Percentiles rank a stretch among this genome's conserved stretches.
phyloP scores from a whole-genome alignment of 1,140 invertebrate species.

The Drosophila kohkoa region DNA sequence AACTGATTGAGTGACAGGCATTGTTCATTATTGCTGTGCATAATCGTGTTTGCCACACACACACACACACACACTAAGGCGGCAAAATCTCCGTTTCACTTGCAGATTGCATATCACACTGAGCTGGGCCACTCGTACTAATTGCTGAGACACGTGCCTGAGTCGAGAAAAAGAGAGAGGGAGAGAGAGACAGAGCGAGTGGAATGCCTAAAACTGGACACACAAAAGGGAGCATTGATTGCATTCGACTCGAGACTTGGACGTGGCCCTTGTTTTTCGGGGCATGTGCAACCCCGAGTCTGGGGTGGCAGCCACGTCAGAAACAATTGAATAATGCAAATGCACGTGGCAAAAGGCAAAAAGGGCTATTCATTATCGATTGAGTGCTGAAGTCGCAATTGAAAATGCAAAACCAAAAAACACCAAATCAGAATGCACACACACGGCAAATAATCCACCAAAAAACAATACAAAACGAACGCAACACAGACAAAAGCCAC shows the following conservation, averaged over 20 bases:
- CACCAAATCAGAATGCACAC: constrained; percentile 35
- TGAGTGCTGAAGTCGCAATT: constrained; percentile 51
- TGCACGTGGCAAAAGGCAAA: constrained; percentile 28
- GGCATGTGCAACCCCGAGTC: constrained; percentile 22
- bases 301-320: constrained; percentile 25
- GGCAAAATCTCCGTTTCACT: constrained; percentile 15
- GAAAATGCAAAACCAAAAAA: constrained; percentile 55
- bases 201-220: constrained; percentile 1
- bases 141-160: constrained; percentile 45
- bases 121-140: constrained; percentile 7
- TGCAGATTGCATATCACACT: constrained; percentile 21
- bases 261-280: not conserved
- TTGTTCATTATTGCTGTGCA: constrained; percentile 9
- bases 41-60: not conserved
- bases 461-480: not conserved
- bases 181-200: not conserved
- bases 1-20: not conserved
- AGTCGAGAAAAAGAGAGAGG: not conserved
- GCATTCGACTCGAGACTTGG: constrained; percentile 10
- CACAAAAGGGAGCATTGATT: constrained; percentile 19
- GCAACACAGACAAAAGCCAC: constrained; percentile 7
- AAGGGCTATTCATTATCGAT: constrained; percentile 71
- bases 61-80: not conserved
- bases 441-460: constrained; percentile 16
- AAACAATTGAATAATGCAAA: constrained; percentile 75